Evolutionary conservation across 2,888 invertebrate species (phyloP).

Genomic region (Nasonia oneida): DNA sequence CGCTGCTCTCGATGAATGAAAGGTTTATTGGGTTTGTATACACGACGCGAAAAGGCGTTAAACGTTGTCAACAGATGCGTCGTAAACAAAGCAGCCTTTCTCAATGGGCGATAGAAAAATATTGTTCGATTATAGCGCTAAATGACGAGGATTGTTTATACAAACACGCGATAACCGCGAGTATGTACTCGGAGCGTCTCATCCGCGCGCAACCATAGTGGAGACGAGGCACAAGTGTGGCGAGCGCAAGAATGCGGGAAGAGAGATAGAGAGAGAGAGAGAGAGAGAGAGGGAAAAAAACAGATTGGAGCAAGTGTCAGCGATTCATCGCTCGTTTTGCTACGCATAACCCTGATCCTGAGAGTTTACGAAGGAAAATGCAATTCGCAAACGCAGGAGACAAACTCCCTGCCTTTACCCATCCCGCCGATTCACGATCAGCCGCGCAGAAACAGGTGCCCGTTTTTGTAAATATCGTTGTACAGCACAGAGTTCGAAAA

Average conservation of each 20-base stretch:
- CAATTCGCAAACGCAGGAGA: neutral
- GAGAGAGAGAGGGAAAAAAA: constrained; percentile 18
- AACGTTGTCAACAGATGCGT: neutral
- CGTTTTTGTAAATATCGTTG: neutral
- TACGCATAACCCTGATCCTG: neutral
- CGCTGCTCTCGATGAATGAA: neutral
- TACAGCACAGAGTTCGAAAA: neutral
- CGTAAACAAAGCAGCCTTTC: neutral
- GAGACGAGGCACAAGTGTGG: neutral
- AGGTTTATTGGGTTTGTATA: neutral
- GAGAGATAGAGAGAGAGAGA: neutral
- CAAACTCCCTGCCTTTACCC: neutral
- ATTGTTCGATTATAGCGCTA: neutral
- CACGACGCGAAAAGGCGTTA: neutral
- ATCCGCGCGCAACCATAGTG: neutral
- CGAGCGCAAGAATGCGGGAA: constrained; percentile 29
- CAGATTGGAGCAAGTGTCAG: constrained; percentile 62
- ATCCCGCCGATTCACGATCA: no score
- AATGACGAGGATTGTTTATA: neutral
- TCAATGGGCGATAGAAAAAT: neutral
- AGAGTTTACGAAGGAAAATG: neutral
- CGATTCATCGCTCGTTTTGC: constrained; percentile 52
- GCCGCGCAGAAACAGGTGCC: neutral
- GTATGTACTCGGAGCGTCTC: neutral
- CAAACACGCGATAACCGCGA: neutral